phyloP scores from a whole-genome alignment of 1,140 invertebrate species.

The Aethina tumida region DNA sequence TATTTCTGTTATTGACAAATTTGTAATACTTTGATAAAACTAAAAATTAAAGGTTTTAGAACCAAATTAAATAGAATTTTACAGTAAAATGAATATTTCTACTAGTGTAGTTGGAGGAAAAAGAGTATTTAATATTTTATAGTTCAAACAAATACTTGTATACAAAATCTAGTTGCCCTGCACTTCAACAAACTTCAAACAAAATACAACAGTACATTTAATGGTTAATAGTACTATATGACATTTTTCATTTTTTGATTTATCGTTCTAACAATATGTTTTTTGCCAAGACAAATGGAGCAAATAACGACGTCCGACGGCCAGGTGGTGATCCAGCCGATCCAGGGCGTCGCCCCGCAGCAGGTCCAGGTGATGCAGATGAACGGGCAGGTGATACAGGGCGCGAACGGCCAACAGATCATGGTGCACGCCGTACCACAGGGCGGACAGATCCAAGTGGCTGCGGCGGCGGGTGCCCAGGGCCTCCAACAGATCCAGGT shows the following conservation, averaged over 20 bases:
- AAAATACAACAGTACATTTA: too few species aligned
- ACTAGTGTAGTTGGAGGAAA: too few species aligned
- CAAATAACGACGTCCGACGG: conserved; percentile 34
- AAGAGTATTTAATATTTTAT: too few species aligned
- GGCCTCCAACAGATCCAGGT: conserved; percentile 52
- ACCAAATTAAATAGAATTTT: too few species aligned
- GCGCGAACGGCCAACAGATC: conserved; percentile 37
- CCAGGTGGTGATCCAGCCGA: conserved; percentile 34
- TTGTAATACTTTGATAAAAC: too few species aligned
- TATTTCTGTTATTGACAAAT: conserved; percentile 1
- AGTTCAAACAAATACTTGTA: too few species aligned
- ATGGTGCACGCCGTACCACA: conserved; percentile 37
- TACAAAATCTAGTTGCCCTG: too few species aligned
- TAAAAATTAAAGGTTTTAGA: too few species aligned
- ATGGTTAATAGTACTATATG: too few species aligned
- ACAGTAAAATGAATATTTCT: too few species aligned
- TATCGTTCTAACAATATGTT: neutral
- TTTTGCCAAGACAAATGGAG: conserved; percentile 24
- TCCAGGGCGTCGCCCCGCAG: conserved; percentile 30
- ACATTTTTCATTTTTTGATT: neutral
- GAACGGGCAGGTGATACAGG: conserved; percentile 36
- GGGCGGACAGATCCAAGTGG: conserved; percentile 46
- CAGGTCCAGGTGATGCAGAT: conserved; percentile 37
- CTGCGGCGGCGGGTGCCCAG: conserved; percentile 41
- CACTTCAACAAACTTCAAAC: too few species aligned